Conservation (phyloP, 2,888 invertebrate species). For the Athalia cordata region DNA sequence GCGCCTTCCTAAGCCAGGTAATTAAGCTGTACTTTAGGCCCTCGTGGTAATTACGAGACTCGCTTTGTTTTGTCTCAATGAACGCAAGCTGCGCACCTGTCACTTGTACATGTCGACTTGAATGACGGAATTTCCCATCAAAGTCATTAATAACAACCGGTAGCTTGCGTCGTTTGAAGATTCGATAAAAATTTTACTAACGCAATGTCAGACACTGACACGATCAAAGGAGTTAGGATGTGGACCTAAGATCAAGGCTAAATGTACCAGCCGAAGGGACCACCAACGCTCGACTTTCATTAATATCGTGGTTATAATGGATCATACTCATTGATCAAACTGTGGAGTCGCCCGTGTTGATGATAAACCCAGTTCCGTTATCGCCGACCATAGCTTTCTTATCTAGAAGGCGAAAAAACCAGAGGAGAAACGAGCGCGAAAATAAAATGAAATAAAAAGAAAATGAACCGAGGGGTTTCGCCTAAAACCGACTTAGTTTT, state of each 20-base stretch:
- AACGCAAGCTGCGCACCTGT: slow-evolving; percentile 16
- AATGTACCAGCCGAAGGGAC: no score
- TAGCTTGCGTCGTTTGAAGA: neutral
- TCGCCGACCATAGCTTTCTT: neutral
- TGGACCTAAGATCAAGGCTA: neutral
- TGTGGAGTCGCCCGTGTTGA: neutral
- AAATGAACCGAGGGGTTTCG: neutral
- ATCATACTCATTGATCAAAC: neutral
- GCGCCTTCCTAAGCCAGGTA: slow-evolving; percentile 4
- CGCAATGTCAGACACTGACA: slow-evolving; percentile 14
- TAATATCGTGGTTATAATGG: neutral
- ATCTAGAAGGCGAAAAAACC: neutral
- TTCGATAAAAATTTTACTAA: slow-evolving; percentile 1
- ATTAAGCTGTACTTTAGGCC: slow-evolving; percentile 26
- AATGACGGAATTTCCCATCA: no score
- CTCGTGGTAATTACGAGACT: slow-evolving; percentile 19
- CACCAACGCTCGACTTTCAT: neutral
- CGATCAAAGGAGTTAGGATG: slow-evolving; percentile 29
- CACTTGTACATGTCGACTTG: neutral
- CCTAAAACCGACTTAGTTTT: neutral
- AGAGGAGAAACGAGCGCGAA: no score
- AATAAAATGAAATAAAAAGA: no score
- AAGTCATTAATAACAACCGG: no score
- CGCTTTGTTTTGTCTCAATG: slow-evolving; percentile 16
- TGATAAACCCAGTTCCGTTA: slow-evolving; percentile 1